Percentiles rank a stretch among this genome's conserved stretches.
phyloP scores from a whole-genome alignment of 2,113 vertebrate genomes.

The Scomber japonicus region DNA sequence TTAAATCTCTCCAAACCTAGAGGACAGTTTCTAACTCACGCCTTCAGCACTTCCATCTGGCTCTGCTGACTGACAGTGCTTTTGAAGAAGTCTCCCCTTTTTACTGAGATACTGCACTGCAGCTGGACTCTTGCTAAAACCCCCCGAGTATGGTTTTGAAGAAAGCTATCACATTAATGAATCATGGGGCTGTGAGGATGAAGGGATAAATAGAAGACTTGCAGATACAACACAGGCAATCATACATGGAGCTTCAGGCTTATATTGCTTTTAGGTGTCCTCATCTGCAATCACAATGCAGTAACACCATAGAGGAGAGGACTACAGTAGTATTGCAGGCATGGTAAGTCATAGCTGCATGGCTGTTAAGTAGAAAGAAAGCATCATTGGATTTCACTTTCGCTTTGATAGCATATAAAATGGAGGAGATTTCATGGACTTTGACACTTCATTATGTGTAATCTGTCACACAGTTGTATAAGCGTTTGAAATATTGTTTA shows the following conservation, averaged over 20 bases:
- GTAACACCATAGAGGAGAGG: background rate
- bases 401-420: background rate
- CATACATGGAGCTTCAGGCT: conserved; percentile 20
- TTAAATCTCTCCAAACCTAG: conserved; percentile 34
- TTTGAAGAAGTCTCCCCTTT: conserved; percentile 17
- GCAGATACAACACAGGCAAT: conserved; percentile 37
- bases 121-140: conserved; percentile 14
- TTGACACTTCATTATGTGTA: background rate
- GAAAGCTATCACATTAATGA: conserved; percentile 18
- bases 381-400: background rate
- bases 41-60: conserved; percentile 48
- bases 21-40: conserved; percentile 31
- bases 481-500: background rate
- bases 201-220: conserved; percentile 5
- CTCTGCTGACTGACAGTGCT: conserved; percentile 43
- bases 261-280: background rate
- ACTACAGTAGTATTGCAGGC: background rate
- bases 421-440: background rate
- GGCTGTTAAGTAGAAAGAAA: background rate
- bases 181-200: background rate
- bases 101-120: conserved; percentile 11
- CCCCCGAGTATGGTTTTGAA: conserved; percentile 15
- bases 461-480: background rate
- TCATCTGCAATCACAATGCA: conserved; percentile 1
- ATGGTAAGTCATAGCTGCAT: conserved; percentile 13